Evolutionary conservation across 2,797 vertebrate species (phyloP).

Genomic region (Fundulus diaphanus): DNA sequence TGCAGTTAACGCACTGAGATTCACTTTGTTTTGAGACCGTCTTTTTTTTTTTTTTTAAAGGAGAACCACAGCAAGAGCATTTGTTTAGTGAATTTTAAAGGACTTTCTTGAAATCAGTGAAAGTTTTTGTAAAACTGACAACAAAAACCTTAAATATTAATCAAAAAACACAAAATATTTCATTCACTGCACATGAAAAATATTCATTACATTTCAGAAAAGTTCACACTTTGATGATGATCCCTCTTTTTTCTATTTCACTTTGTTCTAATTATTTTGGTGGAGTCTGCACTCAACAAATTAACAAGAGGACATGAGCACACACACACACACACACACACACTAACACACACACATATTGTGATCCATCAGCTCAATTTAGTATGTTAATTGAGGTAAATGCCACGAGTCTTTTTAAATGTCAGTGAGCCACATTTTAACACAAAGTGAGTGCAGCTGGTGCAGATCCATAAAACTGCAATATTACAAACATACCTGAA

Average conservation of each 20-base stretch:
- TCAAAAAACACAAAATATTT: background rate
- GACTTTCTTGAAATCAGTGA: background rate
- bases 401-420: conserved; percentile 64
- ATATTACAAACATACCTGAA: background rate
- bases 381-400: conserved; percentile 68
- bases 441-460: conserved; percentile 38
- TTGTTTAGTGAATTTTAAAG: no score
- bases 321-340: background rate
- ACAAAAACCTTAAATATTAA: background rate
- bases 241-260: background rate
- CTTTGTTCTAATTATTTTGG: conserved; percentile 23
- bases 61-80: no score
- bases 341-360: conserved; percentile 2
- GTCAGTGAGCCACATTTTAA: conserved; percentile 62
- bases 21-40: background rate
- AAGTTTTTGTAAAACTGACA: background rate
- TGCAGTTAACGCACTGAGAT: background rate
- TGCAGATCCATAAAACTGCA: conserved; percentile 27
- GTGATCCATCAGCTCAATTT: conserved; percentile 52
- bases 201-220: conserved; percentile 1
- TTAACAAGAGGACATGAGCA: conserved; percentile 25
- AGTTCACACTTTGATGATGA: conserved; percentile 5
- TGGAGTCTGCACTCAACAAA: conserved; percentile 14
- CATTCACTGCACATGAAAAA: background rate
- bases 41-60: background rate